Base-by-base conservation (phyloP, 1,140 invertebrate genomes). In the Meloidogyne floridensis region DNA sequence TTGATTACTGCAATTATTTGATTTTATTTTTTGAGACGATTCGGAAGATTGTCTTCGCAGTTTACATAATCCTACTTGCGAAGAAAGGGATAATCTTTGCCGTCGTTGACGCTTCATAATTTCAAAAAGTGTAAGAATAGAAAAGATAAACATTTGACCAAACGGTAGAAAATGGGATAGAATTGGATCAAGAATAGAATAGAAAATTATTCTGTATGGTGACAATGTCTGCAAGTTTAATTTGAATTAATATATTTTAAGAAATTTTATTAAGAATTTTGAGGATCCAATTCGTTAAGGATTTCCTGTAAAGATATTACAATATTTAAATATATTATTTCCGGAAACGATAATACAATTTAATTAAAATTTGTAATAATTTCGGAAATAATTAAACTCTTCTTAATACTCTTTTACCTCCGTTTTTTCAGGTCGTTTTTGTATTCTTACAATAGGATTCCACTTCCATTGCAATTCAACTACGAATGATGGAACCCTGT, bases 141-240 rank as follows among this genome's bases (percentile, higher is more conserved):
- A 87, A 74, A 89, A 89, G 7, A 89, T 43, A 15, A 84, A 86
- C 88, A 89, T 89, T 77, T 82, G 86, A 5, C 88, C n/a, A 54
- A 89, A 90, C n/a, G 88, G 88, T 65, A 89, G 69, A 56, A 90
- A 80, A 83, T 89, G 85, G 20, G 84, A 84, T 3, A 89, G 69
- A 43, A 90, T 75, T 51, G 88, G 88, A 74, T 89, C 87, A 54
- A 89, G 47, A 42, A 89, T 82, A 2, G 88, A 85, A 72, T 89
- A 87, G 59, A 90, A 90, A 32, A 87, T 75, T 71, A 89, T 81
- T 20, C 88, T 88, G 84, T 89, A 89, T 9, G 85, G 86, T 42
- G 88, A 89, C 2, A 89, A 83, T 42, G 88, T 73, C 86, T 88
- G 77, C 78, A 87, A 47, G 7, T 42, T 65, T 42, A n/a, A 42